phyloP scores from a whole-genome alignment of 2,113 vertebrate species.

The Myotis brandtii region DNA sequence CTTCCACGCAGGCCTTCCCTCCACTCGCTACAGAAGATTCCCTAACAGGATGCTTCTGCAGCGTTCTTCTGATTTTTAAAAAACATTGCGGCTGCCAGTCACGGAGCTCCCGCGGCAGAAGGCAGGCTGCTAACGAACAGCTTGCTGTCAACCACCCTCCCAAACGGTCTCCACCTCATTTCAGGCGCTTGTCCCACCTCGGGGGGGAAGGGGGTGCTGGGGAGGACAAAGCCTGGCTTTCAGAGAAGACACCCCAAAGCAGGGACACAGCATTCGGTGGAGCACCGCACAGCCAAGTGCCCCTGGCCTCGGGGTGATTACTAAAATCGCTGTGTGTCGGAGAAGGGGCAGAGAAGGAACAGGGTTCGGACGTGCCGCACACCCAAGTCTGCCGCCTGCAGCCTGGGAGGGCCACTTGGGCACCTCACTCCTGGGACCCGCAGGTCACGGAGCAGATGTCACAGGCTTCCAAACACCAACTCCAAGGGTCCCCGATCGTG shows the following conservation, averaged over 20 bases:
- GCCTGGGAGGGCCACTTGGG: background rate
- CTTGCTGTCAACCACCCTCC: conserved; percentile 51
- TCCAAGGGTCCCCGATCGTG: fast-evolving
- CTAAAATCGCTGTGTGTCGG: background rate
- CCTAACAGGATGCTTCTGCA: background rate
- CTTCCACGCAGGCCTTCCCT: background rate
- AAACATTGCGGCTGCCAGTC: background rate
- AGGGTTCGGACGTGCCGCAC: fast-evolving
- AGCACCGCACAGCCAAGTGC: fast-evolving
- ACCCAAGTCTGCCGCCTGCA: background rate
- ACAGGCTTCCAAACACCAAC: background rate
- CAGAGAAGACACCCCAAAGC: no score
- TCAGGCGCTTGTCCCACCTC: background rate
- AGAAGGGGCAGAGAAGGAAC: background rate
- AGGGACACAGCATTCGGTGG: background rate
- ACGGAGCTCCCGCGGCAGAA: background rate
- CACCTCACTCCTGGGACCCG: background rate
- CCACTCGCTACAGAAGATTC: background rate
- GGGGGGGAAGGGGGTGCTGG: no score
- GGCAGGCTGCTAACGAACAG: conserved; percentile 57
- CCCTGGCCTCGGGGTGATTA: fast-evolving
- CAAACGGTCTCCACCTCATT: background rate
- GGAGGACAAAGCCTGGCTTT: background rate
- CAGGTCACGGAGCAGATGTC: fast-evolving
- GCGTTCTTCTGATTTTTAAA: background rate